Conservation (phyloP, 2,113 vertebrate species). For the Apteryx mantelli region DNA sequence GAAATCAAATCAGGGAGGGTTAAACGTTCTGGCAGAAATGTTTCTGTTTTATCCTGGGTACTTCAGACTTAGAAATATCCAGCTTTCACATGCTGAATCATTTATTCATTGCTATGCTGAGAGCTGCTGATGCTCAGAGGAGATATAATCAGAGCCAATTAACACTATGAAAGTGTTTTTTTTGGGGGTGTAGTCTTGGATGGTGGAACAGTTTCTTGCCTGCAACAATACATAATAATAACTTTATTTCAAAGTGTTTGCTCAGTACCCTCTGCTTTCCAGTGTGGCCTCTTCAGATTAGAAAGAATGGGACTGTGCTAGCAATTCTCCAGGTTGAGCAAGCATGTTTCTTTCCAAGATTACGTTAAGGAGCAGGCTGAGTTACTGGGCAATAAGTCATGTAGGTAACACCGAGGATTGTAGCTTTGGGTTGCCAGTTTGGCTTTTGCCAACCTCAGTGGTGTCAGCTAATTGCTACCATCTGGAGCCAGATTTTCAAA, state of each 20-base stretch:
- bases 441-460: slow-evolving; percentile 7
- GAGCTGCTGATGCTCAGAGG: neutral
- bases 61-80: neutral
- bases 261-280: neutral
- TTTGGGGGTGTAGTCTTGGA: neutral
- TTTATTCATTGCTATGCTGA: neutral
- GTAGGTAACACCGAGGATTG: neutral
- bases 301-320: neutral
- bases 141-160: neutral
- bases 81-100: neutral
- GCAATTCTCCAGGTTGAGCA: neutral
- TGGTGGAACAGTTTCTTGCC: neutral
- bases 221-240: neutral
- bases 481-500: slow-evolving; percentile 38
- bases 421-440: neutral
- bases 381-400: neutral
- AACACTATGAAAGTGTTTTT: neutral
- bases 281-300: neutral
- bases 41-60: neutral
- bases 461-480: slow-evolving; percentile 47
- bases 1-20: slow-evolving; percentile 7
- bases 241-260: neutral
- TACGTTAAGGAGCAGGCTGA: neutral
- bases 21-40: neutral
- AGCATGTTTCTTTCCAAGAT: neutral